A percentile compares a stretch with the other conserved stretches of the same genome.
Conservation (phyloP, 2,113 vertebrate genomes). For the Apteryx owenii region DNA sequence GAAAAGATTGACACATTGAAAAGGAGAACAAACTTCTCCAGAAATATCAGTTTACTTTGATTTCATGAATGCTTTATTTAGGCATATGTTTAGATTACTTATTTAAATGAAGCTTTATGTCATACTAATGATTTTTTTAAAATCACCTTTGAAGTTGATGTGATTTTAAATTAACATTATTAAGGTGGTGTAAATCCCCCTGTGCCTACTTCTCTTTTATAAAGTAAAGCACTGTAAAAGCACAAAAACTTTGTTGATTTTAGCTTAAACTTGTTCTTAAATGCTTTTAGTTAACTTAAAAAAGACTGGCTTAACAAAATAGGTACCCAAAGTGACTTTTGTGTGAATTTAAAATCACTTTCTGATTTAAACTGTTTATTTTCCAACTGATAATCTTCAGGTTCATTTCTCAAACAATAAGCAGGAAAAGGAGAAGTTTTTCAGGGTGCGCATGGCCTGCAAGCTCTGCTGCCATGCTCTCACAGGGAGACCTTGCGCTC, state of each 20-base stretch:
- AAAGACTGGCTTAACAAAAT: not conserved
- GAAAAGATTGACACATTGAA: rapidly evolving
- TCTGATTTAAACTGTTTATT: not conserved
- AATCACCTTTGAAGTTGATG: not conserved
- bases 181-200: not conserved
- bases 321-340: not conserved
- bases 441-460: not conserved
- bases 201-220: not conserved
- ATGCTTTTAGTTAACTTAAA: not conserved
- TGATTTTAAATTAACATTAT: not conserved
- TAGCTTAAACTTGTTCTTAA: not conserved
- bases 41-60: not conserved
- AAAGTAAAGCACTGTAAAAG: not conserved
- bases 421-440: rapidly evolving
- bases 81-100: not conserved
- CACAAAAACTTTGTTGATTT: not conserved
- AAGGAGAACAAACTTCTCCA: not conserved
- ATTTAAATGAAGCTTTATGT: not conserved
- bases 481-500: rapidly evolving
- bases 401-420: not conserved
- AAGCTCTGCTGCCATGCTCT: not conserved
- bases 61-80: not conserved
- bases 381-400: not conserved
- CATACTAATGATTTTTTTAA: not conserved
- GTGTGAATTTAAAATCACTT: not conserved